Percentiles rank a stretch among this genome's conserved stretches.
Conservation (phyloP, 2,888 invertebrate genomes). For the Xanthostigma xanthostigma region DNA sequence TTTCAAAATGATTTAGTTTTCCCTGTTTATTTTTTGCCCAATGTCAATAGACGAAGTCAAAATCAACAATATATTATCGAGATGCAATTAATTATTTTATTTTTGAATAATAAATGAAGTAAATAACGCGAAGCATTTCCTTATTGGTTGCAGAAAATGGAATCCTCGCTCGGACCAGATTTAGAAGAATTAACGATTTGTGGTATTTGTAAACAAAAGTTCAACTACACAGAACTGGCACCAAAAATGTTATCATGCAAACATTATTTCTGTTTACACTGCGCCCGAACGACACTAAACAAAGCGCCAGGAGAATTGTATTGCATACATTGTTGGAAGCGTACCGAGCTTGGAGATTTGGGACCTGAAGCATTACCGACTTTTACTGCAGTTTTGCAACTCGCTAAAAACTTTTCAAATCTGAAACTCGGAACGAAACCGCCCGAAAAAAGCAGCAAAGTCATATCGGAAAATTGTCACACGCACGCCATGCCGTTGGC, state of each 20-base stretch:
- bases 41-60: no score
- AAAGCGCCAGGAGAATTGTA: conserved; percentile 48
- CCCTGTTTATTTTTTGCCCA: no score
- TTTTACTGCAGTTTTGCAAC: conserved; percentile 47
- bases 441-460: conserved; percentile 28
- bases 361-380: conserved; percentile 53
- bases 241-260: conserved; percentile 62
- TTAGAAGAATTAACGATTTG: conserved; percentile 61
- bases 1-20: neutral
- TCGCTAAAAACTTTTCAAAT: conserved; percentile 46
- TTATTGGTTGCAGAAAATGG: conserved; percentile 26
- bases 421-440: conserved; percentile 34
- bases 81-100: no score
- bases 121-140: no score
- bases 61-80: no score
- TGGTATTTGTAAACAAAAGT: conserved; percentile 59
- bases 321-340: conserved; percentile 62
- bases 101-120: no score
- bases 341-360: conserved; percentile 50
- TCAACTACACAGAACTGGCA: conserved; percentile 55
- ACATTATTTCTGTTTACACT: conserved; percentile 63
- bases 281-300: conserved; percentile 50
- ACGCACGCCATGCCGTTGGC: conserved; percentile 58
- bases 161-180: conserved; percentile 46
- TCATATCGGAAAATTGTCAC: conserved; percentile 46